These are phyloP conservation scores for Aphelinus certus DNA, from an alignment of 1,140 invertebrate species.

Conservation along the genomic window DNA sequence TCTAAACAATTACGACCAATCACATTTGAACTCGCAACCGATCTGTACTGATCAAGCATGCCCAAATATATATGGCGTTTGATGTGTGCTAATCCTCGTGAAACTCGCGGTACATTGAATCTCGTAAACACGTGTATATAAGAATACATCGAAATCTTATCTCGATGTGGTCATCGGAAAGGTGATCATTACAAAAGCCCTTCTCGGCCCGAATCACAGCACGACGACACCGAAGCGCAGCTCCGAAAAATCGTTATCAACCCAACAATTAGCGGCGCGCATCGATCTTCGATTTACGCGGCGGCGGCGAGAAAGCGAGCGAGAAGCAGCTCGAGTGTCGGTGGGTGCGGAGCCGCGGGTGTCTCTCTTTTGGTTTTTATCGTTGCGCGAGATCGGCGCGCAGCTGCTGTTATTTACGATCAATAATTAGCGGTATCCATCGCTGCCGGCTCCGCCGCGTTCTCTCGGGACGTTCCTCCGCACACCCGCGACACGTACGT, in stretches of 20 bases:
- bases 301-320: background rate
- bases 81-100: too few relatives aligned
- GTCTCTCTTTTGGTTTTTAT: background rate
- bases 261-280: slow-evolving; percentile 7
- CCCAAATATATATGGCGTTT: too few relatives aligned
- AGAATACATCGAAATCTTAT: too few relatives aligned
- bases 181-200: too few relatives aligned
- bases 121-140: too few relatives aligned
- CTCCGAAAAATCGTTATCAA: slow-evolving; percentile 36
- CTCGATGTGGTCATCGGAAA: too few relatives aligned
- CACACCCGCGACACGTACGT: background rate
- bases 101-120: too few relatives aligned
- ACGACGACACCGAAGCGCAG: too few relatives aligned
- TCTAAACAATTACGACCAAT: too few relatives aligned
- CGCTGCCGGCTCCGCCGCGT: slow-evolving; percentile 60
- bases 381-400: background rate
- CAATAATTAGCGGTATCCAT: slow-evolving; percentile 67
- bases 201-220: too few relatives aligned
- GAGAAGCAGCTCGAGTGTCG: background rate
- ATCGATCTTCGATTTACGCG: slow-evolving; percentile 18
- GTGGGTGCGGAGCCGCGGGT: slow-evolving; percentile 39
- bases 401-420: slow-evolving; percentile 62
- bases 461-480: background rate
- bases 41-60: too few relatives aligned
- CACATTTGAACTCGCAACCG: too few relatives aligned